These are phyloP conservation scores for Trilocha varians DNA, from an alignment of 2,888 invertebrate genomes.

Conservation along the genomic window DNA sequence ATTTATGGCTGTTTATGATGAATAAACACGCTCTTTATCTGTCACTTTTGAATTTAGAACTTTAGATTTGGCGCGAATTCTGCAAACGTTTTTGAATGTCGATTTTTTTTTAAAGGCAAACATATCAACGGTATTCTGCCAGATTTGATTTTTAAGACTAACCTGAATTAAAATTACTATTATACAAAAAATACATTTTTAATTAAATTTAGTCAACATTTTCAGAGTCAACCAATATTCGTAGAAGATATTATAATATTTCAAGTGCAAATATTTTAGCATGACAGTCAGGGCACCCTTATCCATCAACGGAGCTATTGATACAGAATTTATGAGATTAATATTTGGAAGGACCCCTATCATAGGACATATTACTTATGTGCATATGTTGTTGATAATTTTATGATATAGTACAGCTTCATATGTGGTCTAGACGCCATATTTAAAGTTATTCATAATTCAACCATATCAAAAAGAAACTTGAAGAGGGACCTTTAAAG, in stretches of 20 bases:
- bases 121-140: neutral
- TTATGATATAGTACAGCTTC: too few species aligned
- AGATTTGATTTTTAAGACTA: too few species aligned
- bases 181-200: too few species aligned
- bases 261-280: slow-evolving; percentile 38
- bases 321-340: slow-evolving; percentile 66
- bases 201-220: too few species aligned
- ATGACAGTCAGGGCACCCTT: slow-evolving; percentile 53
- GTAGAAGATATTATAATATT: slow-evolving; percentile 27
- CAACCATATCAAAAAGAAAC: too few species aligned
- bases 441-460: too few species aligned
- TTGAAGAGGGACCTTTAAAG: too few species aligned
- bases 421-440: too few species aligned
- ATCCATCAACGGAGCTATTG: slow-evolving; percentile 61
- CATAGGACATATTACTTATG: slow-evolving; percentile 1
- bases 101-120: neutral
- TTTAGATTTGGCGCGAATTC: neutral
- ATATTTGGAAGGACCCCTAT: slow-evolving; percentile 47
- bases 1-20: slow-evolving; percentile 17
- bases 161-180: too few species aligned
- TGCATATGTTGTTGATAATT: neutral
- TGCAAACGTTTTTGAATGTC: neutral
- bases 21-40: neutral
- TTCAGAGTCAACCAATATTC: slow-evolving; percentile 3
- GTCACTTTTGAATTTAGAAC: neutral